Conservation (phyloP, 64 coral and sea anemone genomes). For the Anthopleura sola region DNA sequence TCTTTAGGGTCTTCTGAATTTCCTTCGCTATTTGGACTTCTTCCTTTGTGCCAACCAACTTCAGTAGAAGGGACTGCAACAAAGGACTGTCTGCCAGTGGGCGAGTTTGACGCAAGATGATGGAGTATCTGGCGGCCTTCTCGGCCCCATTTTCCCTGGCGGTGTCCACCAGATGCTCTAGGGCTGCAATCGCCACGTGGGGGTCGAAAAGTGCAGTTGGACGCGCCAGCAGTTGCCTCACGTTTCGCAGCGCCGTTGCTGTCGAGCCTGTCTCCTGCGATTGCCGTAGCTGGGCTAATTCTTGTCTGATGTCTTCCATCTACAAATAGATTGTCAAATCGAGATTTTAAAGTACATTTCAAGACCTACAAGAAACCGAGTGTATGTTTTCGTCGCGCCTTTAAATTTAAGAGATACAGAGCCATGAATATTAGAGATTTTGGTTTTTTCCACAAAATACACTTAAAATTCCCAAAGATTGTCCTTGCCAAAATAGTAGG, state of each 20-base stretch:
- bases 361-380: no score
- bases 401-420: no score
- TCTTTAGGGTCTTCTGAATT: slow-evolving; percentile 14
- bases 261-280: neutral
- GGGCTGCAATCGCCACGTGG: no score
- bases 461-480: no score
- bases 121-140: neutral
- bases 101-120: neutral
- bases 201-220: no score
- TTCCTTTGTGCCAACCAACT: neutral
- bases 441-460: no score
- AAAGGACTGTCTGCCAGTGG: neutral
- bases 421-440: no score
- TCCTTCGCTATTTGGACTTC: slow-evolving; percentile 4
- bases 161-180: slow-evolving; percentile 14
- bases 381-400: no score
- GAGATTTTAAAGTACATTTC: no score
- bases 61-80: neutral
- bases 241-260: neutral
- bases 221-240: neutral
- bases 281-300: neutral
- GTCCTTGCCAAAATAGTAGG: no score
- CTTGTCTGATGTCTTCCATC: neutral
- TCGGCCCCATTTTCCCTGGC: neutral
- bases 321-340: neutral